Percentiles rank a stretch among this genome's conserved stretches.
phyloP scores from a whole-genome alignment of 2,888 invertebrate genomes.

The Melitaea athalia region DNA sequence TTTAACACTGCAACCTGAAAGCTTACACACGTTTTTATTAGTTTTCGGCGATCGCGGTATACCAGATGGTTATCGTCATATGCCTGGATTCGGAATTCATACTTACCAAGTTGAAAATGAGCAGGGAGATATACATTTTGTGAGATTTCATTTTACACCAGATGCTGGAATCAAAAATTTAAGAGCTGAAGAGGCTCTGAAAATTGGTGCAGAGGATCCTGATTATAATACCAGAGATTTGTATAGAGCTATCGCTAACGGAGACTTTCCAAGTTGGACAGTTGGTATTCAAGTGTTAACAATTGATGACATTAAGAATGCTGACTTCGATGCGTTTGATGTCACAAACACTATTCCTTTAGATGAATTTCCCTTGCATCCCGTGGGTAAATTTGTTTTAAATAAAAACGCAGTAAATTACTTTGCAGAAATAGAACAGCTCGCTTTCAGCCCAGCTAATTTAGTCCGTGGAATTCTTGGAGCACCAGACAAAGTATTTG shows the following conservation, averaged over 20 bases:
- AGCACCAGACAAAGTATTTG: slow-evolving; percentile 94
- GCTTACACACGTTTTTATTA: slow-evolving; percentile 90
- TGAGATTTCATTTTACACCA: slow-evolving; percentile 94
- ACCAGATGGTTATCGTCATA: slow-evolving; percentile 93
- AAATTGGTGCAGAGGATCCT: slow-evolving; percentile 87
- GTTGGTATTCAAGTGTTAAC: slow-evolving; percentile 92
- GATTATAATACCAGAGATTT: slow-evolving; percentile 93
- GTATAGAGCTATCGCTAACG: slow-evolving; percentile 90
- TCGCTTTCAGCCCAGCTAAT: slow-evolving; percentile 93
- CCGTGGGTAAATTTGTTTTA: slow-evolving; percentile 90
- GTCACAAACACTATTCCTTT: slow-evolving; percentile 92
- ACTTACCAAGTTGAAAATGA: slow-evolving; percentile 93
- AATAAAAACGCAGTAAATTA: slow-evolving; percentile 94
- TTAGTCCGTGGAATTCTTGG: slow-evolving; percentile 94
- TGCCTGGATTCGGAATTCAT: slow-evolving; percentile 96
- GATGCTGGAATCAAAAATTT: slow-evolving; percentile 92
- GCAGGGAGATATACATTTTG: slow-evolving; percentile 85
- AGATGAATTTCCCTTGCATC: slow-evolving; percentile 89
- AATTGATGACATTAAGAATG: slow-evolving; percentile 87
- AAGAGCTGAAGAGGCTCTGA: slow-evolving; percentile 83
- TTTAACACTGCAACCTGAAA: slow-evolving; percentile 90
- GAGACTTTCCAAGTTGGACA: slow-evolving; percentile 88
- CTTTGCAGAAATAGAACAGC: slow-evolving; percentile 95
- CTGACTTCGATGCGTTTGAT: slow-evolving; percentile 93
- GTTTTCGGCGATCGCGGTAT: slow-evolving; percentile 94